Evolutionary conservation across 1,140 invertebrate species (phyloP).

Genomic region (Drosophila nigrodunni): DNA sequence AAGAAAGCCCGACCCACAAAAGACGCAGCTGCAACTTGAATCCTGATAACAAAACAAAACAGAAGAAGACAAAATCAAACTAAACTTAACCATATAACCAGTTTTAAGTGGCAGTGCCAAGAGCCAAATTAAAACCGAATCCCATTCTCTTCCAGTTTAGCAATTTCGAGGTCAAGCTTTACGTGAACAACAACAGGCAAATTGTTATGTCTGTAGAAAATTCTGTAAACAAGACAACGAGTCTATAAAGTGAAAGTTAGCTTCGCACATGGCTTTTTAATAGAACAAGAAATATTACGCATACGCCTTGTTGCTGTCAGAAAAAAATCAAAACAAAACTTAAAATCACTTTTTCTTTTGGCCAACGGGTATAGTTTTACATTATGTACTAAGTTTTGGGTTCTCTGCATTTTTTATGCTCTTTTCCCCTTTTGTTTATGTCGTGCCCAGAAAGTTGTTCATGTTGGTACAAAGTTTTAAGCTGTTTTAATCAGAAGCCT

Average conservation of each 20-base stretch:
- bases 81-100: conserved; percentile 18
- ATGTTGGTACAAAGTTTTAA: conserved; percentile 47
- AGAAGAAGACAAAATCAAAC: background rate
- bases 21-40: conserved; percentile 34
- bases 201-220: conserved; percentile 34
- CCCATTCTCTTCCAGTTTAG: conserved; percentile 10
- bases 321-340: conserved; percentile 32
- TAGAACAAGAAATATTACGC: conserved; percentile 59
- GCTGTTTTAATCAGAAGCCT: conserved; percentile 55
- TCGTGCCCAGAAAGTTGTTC: conserved; percentile 56
- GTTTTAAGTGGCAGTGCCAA: conserved; percentile 38
- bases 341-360: conserved; percentile 52
- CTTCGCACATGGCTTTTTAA: background rate
- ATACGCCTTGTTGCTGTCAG: conserved; percentile 45
- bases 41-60: conserved; percentile 11
- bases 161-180: conserved; percentile 53
- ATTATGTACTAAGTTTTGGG: background rate
- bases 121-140: conserved; percentile 27
- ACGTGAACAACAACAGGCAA: conserved; percentile 37
- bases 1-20: conserved; percentile 54
- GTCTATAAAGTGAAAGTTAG: conserved; percentile 54
- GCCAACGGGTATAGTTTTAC: conserved; percentile 2
- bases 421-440: conserved; percentile 17
- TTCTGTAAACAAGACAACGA: conserved; percentile 21
- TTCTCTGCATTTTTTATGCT: background rate